Base-by-base conservation (phyloP, 2,888 invertebrate species). In the Poecilus cupreus region DNA sequence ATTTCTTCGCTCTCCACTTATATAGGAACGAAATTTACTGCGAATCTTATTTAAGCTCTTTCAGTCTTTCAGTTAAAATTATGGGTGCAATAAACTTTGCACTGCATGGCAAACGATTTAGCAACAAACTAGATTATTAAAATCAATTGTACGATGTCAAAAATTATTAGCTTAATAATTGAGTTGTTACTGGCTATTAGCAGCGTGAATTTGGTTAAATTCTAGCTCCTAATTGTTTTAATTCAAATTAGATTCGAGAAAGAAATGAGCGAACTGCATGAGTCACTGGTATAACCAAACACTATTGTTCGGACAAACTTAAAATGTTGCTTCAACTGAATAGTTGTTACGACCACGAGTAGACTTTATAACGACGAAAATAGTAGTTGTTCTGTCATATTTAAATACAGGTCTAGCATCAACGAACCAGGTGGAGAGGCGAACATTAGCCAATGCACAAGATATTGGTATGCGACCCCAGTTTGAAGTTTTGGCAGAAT, bases 121-220 rank as follows among this genome's bases (percentile, higher is more conserved):
- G 51, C 60, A 60, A 26, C 24, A 68, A 68, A 68, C 64, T 60
- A 24, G 24, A 24, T 68, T 57, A 22, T 57, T 57, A 68, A 37
- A 68, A 68, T 68, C 64, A 68, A 68, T 68, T 68, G 32, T 13
- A 5, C 18, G 13, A 11, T 37, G 64, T 68, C 64, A 68, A 68
- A 68, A 68, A 32, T 37, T 37, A 60, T 60, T 60, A 60, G n/a
- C 60, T 13, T 60, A 60, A 60, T 43, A 51, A 68, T 68, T 37
- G 64, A 68, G 18, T 68, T 68, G 39, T 68, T 18, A 68, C 32
- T 10, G 16, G 18, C 18, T 68, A 18, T 68, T 18, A 68, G 37
- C 16, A 32, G 18, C 18, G 6, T 68, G 39, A 68, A 39, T 68
- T 68, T 37, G 64, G 64, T 68, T 68, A 37, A 60, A 26, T 26